These are phyloP conservation scores for Enoplosus armatus DNA, from an alignment of 2,797 vertebrate genomes.

Conservation along the genomic window DNA sequence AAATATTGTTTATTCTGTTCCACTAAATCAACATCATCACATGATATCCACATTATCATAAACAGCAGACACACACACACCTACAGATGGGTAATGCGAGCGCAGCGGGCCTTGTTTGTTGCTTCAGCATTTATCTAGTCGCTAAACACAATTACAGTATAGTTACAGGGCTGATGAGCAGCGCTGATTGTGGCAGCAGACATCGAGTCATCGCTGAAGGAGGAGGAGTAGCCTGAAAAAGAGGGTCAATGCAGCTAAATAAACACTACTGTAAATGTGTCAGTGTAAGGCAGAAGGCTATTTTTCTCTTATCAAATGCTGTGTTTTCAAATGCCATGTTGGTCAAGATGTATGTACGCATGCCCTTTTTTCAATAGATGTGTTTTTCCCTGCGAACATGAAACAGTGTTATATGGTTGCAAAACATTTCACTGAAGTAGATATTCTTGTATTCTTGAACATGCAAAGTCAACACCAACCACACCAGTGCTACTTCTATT, in stretches of 20 bases:
- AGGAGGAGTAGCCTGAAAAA: not conserved
- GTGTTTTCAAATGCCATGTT: not conserved
- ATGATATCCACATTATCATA: slow-evolving; percentile 13
- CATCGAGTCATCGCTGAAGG: slow-evolving; percentile 55
- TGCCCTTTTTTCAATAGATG: not conserved
- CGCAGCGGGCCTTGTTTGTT: slow-evolving; percentile 34
- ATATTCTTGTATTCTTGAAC: not conserved
- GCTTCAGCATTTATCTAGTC: slow-evolving; percentile 42
- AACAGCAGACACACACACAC: slow-evolving; percentile 12
- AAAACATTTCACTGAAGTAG: too few relatives aligned
- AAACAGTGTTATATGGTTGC: not conserved
- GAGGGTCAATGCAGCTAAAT: not conserved
- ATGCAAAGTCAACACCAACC: not conserved
- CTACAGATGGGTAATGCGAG: slow-evolving; percentile 15
- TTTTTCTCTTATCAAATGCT: not conserved
- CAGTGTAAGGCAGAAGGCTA: too few relatives aligned
- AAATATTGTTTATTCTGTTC: slow-evolving; percentile 18
- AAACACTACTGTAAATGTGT: not conserved
- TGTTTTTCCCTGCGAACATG: not conserved
- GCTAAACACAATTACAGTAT: slow-evolving; percentile 50
- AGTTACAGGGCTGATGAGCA: slow-evolving; percentile 37
- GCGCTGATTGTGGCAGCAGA: slow-evolving; percentile 47
- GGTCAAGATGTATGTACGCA: not conserved
- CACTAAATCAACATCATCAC: not conserved
- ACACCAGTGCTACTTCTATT: not conserved